These are phyloP conservation scores for Campoplex capitator DNA, from an alignment of 2,888 invertebrate genomes.

Conservation along the genomic window DNA sequence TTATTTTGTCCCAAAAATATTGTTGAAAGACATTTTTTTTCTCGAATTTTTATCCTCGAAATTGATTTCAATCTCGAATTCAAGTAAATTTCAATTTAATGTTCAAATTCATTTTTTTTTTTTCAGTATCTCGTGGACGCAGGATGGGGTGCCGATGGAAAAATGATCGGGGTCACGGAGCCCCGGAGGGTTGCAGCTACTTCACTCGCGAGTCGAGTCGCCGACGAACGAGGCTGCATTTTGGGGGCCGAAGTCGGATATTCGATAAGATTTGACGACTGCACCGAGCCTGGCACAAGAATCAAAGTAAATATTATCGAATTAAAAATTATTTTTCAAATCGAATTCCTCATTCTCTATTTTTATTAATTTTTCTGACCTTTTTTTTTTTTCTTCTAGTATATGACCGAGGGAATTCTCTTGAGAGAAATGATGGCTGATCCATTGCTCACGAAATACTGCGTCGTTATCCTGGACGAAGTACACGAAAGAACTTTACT, in stretches of 20 bases:
- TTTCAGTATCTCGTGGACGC: slow-evolving; percentile 94
- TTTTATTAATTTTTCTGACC: slow-evolving; percentile 1
- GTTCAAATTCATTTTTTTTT: not conserved
- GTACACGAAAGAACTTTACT: slow-evolving; percentile 97
- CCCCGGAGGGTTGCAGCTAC: slow-evolving; percentile 96
- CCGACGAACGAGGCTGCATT: slow-evolving; percentile 90
- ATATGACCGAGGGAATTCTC: slow-evolving; percentile 98
- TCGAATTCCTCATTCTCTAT: not conserved
- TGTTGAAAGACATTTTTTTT: not conserved
- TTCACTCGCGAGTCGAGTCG: slow-evolving; percentile 94
- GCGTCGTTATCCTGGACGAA: slow-evolving; percentile 96
- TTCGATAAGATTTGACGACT: slow-evolving; percentile 92
- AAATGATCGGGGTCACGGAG: slow-evolving; percentile 94
- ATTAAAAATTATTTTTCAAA: not conserved
- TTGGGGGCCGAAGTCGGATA: slow-evolving; percentile 92
- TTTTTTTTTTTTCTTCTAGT: slow-evolving; percentile 86
- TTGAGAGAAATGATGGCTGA: slow-evolving; percentile 98
- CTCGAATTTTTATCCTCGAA: too few relatives aligned
- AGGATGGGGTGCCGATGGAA: slow-evolving; percentile 92
- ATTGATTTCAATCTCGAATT: too few relatives aligned
- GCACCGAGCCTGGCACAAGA: slow-evolving; percentile 87
- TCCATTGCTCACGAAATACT: slow-evolving; percentile 95
- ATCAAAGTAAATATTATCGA: slow-evolving; percentile 88
- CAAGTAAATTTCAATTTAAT: too few relatives aligned
- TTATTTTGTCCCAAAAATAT: not conserved